Conservation (phyloP, 2,888 invertebrate species). For the Amblyjoppa proteus region DNA sequence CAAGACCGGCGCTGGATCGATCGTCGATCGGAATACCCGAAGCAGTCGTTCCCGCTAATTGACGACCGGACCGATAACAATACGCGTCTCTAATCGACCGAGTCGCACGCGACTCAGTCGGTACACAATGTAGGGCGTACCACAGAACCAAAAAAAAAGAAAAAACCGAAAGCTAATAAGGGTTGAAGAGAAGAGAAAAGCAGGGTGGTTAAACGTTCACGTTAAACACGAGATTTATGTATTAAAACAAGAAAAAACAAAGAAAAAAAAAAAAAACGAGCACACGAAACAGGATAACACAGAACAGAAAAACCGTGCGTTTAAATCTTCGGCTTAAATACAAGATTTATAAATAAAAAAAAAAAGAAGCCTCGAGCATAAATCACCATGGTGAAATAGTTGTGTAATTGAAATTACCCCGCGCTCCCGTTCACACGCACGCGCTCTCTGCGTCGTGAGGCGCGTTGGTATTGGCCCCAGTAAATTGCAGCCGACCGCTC, state of each 20-base stretch:
- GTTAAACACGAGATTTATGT: no score
- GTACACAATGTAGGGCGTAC: no score
- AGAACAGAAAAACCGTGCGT: background rate
- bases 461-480: conserved; percentile 14
- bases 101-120: background rate
- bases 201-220: no score
- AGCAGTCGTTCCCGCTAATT: conserved; percentile 7
- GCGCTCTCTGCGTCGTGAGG: conserved; percentile 37
- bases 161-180: background rate
- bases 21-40: no score
- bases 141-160: background rate
- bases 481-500: background rate
- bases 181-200: background rate
- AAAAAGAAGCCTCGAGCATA: conserved; percentile 28
- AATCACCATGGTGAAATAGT: conserved; percentile 59
- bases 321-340: conserved; percentile 14
- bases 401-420: conserved; percentile 65
- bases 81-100: no score
- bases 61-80: conserved; percentile 70
- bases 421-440: conserved; percentile 59
- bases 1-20: background rate
- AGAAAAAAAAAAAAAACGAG: conserved; percentile 3
- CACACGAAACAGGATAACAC: background rate
- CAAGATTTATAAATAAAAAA: conserved; percentile 34
- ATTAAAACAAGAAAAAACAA: background rate